Evolutionary conservation across 2,888 invertebrate species (phyloP).

Genomic region (Arctia plantaginis): DNA sequence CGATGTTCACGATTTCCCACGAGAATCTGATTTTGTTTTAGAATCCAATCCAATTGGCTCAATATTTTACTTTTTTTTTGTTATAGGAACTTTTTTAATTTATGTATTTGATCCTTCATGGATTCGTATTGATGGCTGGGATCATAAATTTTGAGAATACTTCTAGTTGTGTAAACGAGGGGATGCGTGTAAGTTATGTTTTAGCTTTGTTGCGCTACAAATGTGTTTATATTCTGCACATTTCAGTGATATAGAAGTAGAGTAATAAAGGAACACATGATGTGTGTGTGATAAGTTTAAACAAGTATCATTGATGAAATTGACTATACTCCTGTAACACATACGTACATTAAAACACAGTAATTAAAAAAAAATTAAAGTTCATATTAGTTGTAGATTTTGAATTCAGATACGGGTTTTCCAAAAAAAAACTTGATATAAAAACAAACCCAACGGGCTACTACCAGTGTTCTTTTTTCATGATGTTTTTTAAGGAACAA

Average conservation of each 20-base stretch:
- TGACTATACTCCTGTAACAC: no score
- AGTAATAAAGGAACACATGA: no score
- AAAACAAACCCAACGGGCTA: no score
- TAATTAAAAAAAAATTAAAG: no score
- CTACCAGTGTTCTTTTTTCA: not conserved
- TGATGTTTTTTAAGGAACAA: not conserved
- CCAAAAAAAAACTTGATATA: no score
- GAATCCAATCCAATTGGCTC: slow-evolving; percentile 57
- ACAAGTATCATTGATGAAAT: no score
- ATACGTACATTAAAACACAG: no score
- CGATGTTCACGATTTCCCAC: slow-evolving; percentile 74
- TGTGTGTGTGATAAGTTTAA: no score
- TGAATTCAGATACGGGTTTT: no score
- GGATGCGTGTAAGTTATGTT: not conserved
- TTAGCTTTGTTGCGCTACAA: not conserved
- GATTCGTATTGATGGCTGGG: slow-evolving; percentile 6
- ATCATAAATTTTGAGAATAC: not conserved
- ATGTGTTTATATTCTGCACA: not conserved
- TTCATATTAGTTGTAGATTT: no score
- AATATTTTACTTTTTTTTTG: slow-evolving; percentile 35
- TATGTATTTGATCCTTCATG: slow-evolving; percentile 36
- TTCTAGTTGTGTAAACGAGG: not conserved
- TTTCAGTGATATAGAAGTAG: no score
- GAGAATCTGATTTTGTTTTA: slow-evolving; percentile 66
- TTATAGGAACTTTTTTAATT: slow-evolving; percentile 49